Evolutionary conservation across 2,888 invertebrate genomes (phyloP), one percentile per base, ranked within the genome.

Genomic region (Phanerotoma sp.): DNA sequence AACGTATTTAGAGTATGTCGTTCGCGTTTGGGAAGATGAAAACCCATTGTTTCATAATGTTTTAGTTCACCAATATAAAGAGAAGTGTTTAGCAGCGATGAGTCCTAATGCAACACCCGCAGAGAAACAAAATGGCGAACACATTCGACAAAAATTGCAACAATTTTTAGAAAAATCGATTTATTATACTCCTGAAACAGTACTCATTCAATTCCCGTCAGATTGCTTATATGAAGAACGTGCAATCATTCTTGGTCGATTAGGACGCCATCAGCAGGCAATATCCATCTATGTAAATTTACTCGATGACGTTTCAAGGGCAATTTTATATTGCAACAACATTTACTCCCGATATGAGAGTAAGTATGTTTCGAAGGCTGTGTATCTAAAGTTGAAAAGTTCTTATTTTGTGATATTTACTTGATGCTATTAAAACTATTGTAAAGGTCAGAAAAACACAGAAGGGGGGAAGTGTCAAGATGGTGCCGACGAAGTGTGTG

Each of bases 1-100:
- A 68, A 91, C 93, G 0, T 99, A 98, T 75, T 79, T 98, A 71
- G 97, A 98, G 73, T 96, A 99, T 73, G 86, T 98, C 0, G 91
- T 99, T 22, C 84, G 89, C 60, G 84, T 85, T 3, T 97, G 97
- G 95, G 84, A 87, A 58, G 98, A 99, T 64, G 83, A 82, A 0
- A 91, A 88, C 71, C 83, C 91, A 0, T 73, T 89, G 44, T 92
- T 96, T 68, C 98, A 99, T 77, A 96, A 98, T 73, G 88, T 90
- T 3, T 79, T 99, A 46, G 86, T 96, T 4, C 90, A 91, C 70
- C 90, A 93, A 74, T 96, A 97, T 69, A 85, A 91, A 60, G 92
- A 93, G 65, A 88, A 88, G 66, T 77, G 69, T 70, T 49, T 75
- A 42, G 62, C 69, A 7, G 65, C 72, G 51, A 64, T 71, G 70